Evolutionary conservation across 2,888 invertebrate species (phyloP), one percentile per base, ranked within the genome.

Genomic region (Perizoma affinitatum): DNA sequence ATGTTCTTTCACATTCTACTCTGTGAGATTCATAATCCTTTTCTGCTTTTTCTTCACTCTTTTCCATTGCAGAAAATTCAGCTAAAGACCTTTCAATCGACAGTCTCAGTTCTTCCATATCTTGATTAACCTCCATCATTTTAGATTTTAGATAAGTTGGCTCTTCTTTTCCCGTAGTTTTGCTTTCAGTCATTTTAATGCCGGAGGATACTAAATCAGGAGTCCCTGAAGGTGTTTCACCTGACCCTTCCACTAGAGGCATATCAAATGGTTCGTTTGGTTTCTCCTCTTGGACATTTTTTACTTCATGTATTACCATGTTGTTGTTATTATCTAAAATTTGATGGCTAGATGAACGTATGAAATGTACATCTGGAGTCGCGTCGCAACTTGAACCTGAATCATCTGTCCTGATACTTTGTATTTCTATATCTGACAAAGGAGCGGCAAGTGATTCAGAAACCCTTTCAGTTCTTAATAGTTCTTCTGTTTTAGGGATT

Each of bases 41-140:
- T 60, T 85, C 84, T 38, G 73, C 47, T 50, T 74, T 73, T n/a
- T 74, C 68, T 65, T 89, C 87, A 54, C 65, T 74, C 68, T 83
- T 85, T 69, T 91, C 88, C 46, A 88, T 77, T 9, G 82, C 74
- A 5, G 86, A 84, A 2, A 91, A 73, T 67, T 87, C 92, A 38
- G 90, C 90, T 62, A 92, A 74, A 22, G 92, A 90, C 62, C 80
- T 83, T 74, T 92, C 92, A 58, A 92, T 88, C 0, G 91, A 90
- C 11, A 83, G 53, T 54, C 87, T 82, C 48, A 92, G 72, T 54
- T 87, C 90, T 68, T 91, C 89, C 88, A 92, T 87, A 54, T 90
- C 90, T 73, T 86, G 79, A 65, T 87, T 90, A 0, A 91, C 91
- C 75, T 90, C 90, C 73, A 90, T 82, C 72, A 89, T 87, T 81